Evolutionary conservation across 2,888 invertebrate species (phyloP).

Genomic region (Cephus pulcher): DNA sequence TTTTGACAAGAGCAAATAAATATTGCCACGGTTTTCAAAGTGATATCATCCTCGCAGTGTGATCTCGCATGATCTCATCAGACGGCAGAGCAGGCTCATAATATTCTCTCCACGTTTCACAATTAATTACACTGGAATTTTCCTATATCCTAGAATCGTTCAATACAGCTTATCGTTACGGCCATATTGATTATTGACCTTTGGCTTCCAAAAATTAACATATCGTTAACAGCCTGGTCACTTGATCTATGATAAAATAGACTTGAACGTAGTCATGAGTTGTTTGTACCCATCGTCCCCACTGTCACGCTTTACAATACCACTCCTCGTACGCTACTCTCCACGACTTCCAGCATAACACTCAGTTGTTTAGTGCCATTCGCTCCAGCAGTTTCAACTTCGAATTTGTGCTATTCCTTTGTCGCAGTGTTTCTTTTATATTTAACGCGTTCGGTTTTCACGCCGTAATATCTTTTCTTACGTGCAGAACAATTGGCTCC

Average conservation of each 20-base stretch:
- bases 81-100: not conserved
- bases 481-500: not conserved
- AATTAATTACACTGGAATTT: not conserved
- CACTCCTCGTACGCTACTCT: slow-evolving; percentile 40
- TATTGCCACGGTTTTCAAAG: not conserved
- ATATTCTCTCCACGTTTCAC: not conserved
- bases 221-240: not conserved
- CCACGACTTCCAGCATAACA: slow-evolving; percentile 49
- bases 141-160: not conserved
- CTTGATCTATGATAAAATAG: not conserved
- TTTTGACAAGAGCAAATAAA: not conserved
- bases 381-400: slow-evolving; percentile 37
- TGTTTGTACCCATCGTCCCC: slow-evolving; percentile 33
- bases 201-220: not conserved
- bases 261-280: slow-evolving; percentile 31
- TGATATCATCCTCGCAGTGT: not conserved
- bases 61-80: not conserved
- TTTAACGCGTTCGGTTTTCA: not conserved
- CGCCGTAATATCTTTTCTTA: not conserved
- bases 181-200: not conserved
- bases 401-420: slow-evolving; percentile 16
- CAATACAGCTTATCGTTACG: not conserved
- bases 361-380: slow-evolving; percentile 57
- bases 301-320: slow-evolving; percentile 32
- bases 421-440: not conserved